A percentile compares a stretch with the other conserved stretches of the same genome.
phyloP scores from a whole-genome alignment of 2,888 invertebrate species.

The Macrosiphum euphorbiae region DNA sequence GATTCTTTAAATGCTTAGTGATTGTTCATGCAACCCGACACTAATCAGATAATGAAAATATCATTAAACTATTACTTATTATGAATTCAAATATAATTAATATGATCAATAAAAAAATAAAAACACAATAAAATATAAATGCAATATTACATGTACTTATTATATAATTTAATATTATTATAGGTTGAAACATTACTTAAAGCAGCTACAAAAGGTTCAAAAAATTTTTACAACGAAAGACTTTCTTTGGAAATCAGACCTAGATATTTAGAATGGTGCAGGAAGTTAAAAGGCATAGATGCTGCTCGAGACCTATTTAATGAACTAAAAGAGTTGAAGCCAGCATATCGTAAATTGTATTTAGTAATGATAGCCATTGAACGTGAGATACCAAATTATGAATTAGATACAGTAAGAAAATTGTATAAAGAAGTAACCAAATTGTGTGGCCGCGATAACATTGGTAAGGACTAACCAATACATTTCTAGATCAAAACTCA shows the following conservation, averaged over 20 bases:
- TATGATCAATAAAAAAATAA: too few relatives aligned
- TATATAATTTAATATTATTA: background rate
- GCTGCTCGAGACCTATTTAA: background rate
- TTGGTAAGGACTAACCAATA: background rate
- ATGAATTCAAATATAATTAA: too few relatives aligned
- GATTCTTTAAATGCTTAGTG: too few relatives aligned
- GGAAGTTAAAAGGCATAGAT: background rate
- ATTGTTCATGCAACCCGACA: too few relatives aligned
- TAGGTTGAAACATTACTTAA: background rate
- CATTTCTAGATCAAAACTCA: too few relatives aligned
- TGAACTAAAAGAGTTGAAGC: background rate
- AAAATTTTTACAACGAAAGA: background rate
- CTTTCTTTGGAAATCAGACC: background rate
- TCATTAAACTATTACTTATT: too few relatives aligned
- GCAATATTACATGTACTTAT: background rate
- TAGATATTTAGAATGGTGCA: background rate
- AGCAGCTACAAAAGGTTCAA: background rate
- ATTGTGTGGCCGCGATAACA: background rate
- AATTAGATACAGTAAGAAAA: background rate
- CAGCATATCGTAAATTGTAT: background rate
- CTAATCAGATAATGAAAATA: too few relatives aligned
- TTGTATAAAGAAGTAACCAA: background rate
- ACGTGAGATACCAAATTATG: background rate
- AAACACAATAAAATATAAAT: too few relatives aligned
- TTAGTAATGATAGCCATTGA: background rate